Percentiles rank a stretch among this genome's conserved stretches.
These are phyloP conservation scores for Philopedon plagiatum DNA, from an alignment of 2,888 invertebrate species.

Conservation along the genomic window DNA sequence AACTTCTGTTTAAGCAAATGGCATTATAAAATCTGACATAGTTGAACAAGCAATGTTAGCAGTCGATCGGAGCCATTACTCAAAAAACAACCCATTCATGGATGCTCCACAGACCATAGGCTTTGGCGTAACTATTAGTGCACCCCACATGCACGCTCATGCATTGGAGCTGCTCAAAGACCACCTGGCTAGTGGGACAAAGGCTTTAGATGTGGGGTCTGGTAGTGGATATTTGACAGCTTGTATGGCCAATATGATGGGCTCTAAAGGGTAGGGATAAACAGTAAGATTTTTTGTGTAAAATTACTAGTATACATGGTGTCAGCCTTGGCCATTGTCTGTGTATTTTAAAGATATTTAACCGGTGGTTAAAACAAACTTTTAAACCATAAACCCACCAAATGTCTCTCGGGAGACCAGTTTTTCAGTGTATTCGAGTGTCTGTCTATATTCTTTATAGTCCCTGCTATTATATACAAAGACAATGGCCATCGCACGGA, in stretches of 20 bases:
- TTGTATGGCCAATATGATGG: slow-evolving; percentile 91
- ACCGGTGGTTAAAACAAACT: too few relatives aligned
- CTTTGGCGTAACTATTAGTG: slow-evolving; percentile 94
- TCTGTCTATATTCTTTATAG: too few relatives aligned
- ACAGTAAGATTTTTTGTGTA: background rate
- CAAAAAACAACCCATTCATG: slow-evolving; percentile 83
- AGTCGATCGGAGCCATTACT: slow-evolving; percentile 89
- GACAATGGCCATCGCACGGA: too few relatives aligned
- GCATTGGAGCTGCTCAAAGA: slow-evolving; percentile 88
- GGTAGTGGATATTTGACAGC: slow-evolving; percentile 95
- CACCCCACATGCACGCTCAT: slow-evolving; percentile 97
- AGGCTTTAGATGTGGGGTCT: slow-evolving; percentile 92
- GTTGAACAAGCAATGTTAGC: slow-evolving; percentile 87
- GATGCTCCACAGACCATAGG: slow-evolving; percentile 96
- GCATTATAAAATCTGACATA: slow-evolving; percentile 81
- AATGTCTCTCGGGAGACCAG: too few relatives aligned
- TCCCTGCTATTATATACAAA: too few relatives aligned
- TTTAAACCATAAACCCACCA: too few relatives aligned
- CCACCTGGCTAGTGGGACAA: slow-evolving; percentile 82
- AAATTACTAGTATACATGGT: background rate
- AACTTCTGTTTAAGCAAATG: slow-evolving; percentile 76
- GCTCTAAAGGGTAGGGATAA: slow-evolving; percentile 72
- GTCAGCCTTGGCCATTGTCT: background rate
- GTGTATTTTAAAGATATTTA: too few relatives aligned
- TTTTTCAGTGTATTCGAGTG: too few relatives aligned